Base-by-base conservation (phyloP, 2,888 invertebrate species). In the Pseudococcus jackbeardsleyi region DNA sequence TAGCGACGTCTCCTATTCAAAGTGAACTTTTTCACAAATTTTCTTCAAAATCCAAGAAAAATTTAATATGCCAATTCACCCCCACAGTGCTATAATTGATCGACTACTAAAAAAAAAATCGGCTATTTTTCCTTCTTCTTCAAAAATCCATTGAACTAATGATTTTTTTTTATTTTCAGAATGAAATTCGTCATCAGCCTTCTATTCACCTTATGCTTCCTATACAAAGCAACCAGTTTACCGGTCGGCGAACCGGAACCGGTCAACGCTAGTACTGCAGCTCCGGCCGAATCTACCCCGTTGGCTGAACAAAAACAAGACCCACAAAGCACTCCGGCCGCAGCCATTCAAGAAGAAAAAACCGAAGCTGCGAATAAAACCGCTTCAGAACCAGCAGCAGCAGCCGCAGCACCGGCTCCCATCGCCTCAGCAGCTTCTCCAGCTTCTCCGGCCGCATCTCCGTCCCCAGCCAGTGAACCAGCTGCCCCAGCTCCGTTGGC, bases 101-200 rank as follows among this genome's bases (percentile, higher is more conserved):
- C 1, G 26, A 33, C 1, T 2, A 33, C 26, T 33, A 33, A 33
- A 33, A 33, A 33, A 33, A 2, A 33, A 33, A 3, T 33, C n/a
- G n/a, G n/a, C 26, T 33, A 33, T 2, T 33, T 33, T 3, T 33
- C 26, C 26, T 33, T 5, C 6, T 3, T 46, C 46, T 7, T 7
- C 2, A 11, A 46, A 46, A 11, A 46, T 5, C 8, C 46, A 46
- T 46, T 12, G 2, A 11, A 46, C 46, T 72, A 72, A 72, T 15
- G 15, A 15, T 72, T 72, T 72, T 12, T 26, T 12, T 26, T 33
- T n/a, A 8, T 42, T 87, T 87, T 6, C 87, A 87, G 87, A 33
- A 87, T 87, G 87, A 87, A 87, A 87, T 50, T 39, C 50, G 42
- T 54, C 87, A n/a, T 87, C 17, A 33, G 48, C 48, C 22, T 79